Base-by-base conservation (phyloP, 2,113 vertebrate genomes). In the Sakesphorus luctuosus region DNA sequence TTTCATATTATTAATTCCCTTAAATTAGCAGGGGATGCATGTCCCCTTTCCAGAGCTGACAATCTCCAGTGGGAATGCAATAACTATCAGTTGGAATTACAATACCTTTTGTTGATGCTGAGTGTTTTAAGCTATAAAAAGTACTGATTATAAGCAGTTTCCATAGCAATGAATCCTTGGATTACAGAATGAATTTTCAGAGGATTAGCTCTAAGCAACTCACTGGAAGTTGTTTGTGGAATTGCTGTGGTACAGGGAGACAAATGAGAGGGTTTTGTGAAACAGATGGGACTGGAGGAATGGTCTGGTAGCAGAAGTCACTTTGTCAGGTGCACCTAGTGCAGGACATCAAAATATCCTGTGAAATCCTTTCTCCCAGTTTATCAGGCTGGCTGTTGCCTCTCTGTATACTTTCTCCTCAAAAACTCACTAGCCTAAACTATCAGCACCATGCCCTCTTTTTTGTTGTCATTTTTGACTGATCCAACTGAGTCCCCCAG, bases 131-230 rank as follows among this genome's bases (percentile, higher is more conserved):
- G 78, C 93, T 96, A 95, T 97, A 96, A 96, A 96, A 98, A 89
- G 96, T 97, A 85, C 79, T 4, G 11, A 69, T 98, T 97, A 97
- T 97, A 96, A 97, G 92, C 89, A 97, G 97, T 97, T 98, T 97
- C 97, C 97, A 97, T 98, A 96, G 98, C 5, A 15, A 98, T 77
- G 84, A 95, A 95, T 91, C 86, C 73, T 93, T 94, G 96, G 97
- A 96, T 96, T 96, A 92, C 28, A 93, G 77, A 87, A 68, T 74
- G 80, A 94, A 91, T 95, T 97, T 97, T 97, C 95, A 80, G 93
- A 96, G 96, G 96, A 97, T 98, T 97, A 97, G 55, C 87, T 90
- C 81, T 77, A 94, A 96, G 89, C 95, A 97, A 96, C 84, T 98
- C 6, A 2, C 46, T 75, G 73, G 35, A 96, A 94, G 78, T 94